Percentiles rank a stretch among this genome's conserved stretches.
Evolutionary conservation across 2,888 invertebrate species (phyloP).

Genomic region (Synergus umbraculus): DNA sequence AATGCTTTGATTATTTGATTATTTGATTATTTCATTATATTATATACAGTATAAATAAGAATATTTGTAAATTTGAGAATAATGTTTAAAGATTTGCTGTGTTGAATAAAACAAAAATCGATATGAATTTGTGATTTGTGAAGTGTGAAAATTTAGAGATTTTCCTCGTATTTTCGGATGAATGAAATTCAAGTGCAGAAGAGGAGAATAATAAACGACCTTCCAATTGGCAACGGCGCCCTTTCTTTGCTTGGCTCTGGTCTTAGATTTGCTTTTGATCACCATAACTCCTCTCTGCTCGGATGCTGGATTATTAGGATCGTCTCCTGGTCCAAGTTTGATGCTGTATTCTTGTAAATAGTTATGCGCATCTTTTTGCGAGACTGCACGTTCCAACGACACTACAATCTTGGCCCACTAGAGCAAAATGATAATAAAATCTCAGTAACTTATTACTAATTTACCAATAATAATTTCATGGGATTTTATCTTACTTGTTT

Average conservation of each 20-base stretch:
- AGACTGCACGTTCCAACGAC: conserved; percentile 95
- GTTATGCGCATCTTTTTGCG: conserved; percentile 92
- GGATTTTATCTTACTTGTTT: conserved; percentile 84
- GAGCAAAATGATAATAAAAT: not conserved
- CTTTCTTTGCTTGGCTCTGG: conserved; percentile 96
- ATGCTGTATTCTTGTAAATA: conserved; percentile 98
- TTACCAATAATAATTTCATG: not conserved
- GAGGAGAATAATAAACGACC: conserved; percentile 78
- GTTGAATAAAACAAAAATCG: not conserved
- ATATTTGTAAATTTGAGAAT: not conserved
- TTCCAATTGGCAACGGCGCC: conserved; percentile 99
- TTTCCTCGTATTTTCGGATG: not conserved
- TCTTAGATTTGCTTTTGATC: conserved; percentile 97
- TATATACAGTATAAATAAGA: too few species aligned
- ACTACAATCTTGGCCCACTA: conserved; percentile 99
- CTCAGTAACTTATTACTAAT: not conserved
- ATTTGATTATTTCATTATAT: too few species aligned
- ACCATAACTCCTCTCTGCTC: conserved; percentile 97
- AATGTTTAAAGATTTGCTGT: not conserved
- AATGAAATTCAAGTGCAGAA: not conserved
- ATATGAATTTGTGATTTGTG: conserved; percentile 2
- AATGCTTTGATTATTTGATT: too few species aligned
- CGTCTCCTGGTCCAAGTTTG: conserved; percentile 89
- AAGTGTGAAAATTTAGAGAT: conserved; percentile 10
- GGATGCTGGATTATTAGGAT: conserved; percentile 84